Base-by-base conservation (phyloP, 1,140 invertebrate species). In the Megathymus violae region DNA sequence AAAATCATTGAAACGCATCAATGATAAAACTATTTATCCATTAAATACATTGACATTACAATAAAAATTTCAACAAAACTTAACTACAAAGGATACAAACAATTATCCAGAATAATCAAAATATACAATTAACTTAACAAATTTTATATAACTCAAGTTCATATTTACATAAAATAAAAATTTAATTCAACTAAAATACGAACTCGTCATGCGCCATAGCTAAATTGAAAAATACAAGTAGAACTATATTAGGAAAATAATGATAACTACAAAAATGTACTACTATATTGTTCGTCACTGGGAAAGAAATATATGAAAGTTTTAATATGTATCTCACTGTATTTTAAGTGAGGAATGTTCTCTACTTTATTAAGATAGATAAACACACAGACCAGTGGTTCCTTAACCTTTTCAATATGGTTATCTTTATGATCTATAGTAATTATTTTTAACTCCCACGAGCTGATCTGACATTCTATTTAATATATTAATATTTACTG, bases 131-230 rank as follows among this genome's bases (percentile, higher is more conserved):
- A 74, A 59, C 46, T 72, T 71, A 72, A 75, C 65, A 67, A 31
- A 63, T 61, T 64, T 61, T 51, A 68, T 64, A 69, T 47, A 65
- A 44, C 15, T 74, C 61, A 69, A 54, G 11, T 64, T 66, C 41
- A 75, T 82, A 78, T 78, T 84, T 84, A 80, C 71, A n/a, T n/a
- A n/a, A n/a, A n/a, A 78, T 56, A 75, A 62, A 67, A 80, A 70
- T 70, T 44, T 50, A 44, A 41, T 41, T 54, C 9, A 41, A 62
- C 43, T 51, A 63, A 44, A 43, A 27, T 34, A 50, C 10, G 14
- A 44, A 51, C 0, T 58, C 15, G 25, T 11, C 31, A 50, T 16
- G 50, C 40, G 41, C 38, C 40, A 50, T 27, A 52, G 34, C 47
- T 58, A 56, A 62, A 38, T 38, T 9, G 41, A 41, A 43, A 51